Evolutionary conservation across 2,113 vertebrate species (phyloP).

Genomic region (Pituophis catenifer): DNA sequence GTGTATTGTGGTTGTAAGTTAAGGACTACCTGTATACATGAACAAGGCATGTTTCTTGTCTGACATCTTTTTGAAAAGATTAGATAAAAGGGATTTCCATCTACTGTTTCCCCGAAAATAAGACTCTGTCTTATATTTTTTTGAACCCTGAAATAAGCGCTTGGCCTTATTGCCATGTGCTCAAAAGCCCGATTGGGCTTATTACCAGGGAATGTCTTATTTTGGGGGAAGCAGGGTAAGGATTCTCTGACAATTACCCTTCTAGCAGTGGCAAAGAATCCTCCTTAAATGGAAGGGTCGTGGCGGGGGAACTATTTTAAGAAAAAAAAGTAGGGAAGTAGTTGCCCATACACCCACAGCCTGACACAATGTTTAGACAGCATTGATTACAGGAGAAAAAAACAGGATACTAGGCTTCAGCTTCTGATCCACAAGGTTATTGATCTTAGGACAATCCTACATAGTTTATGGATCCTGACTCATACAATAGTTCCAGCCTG

Average conservation of each 20-base stretch:
- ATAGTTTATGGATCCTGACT: neutral
- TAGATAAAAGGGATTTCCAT: neutral
- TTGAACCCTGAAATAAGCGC: no score
- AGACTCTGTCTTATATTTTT: no score
- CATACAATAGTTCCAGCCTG: neutral
- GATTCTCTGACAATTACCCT: neutral
- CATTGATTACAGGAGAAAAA: neutral
- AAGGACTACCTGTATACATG: neutral
- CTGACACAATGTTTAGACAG: neutral
- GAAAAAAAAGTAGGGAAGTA: neutral
- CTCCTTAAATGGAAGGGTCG: neutral
- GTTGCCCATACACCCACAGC: neutral
- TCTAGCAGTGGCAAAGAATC: conserved; percentile 1
- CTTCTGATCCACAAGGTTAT: neutral
- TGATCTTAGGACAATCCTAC: neutral
- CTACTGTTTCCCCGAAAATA: no score
- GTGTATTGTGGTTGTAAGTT: neutral
- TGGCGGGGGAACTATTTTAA: neutral
- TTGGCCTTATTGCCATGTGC: no score
- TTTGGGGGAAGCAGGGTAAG: neutral
- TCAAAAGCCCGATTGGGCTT: no score
- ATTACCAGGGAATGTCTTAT: no score
- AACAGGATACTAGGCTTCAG: neutral
- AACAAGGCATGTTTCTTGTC: neutral
- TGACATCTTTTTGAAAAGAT: neutral